Evolutionary conservation across 1,140 invertebrate species (phyloP).

Genomic region (Nixonia krombeini): DNA sequence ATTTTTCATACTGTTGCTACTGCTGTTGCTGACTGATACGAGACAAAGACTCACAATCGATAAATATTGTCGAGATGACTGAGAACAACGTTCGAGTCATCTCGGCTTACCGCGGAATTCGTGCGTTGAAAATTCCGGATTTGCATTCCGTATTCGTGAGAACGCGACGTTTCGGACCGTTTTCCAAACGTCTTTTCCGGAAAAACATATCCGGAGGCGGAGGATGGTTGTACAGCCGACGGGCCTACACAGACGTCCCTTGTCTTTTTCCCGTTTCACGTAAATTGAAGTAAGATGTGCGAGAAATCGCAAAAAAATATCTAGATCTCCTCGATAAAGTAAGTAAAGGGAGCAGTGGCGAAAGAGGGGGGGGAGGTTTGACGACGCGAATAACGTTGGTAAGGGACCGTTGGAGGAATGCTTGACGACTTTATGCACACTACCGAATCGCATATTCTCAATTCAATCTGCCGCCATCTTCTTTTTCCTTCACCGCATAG

Average conservation of each 20-base stretch:
- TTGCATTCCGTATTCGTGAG: constrained; percentile 32
- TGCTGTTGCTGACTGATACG: too few relatives aligned
- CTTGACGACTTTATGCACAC: constrained; percentile 58
- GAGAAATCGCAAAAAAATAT: constrained; percentile 38
- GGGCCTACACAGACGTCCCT: too few relatives aligned
- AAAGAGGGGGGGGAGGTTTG: too few relatives aligned
- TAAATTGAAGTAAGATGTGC: constrained; percentile 23
- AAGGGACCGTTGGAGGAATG: constrained; percentile 21
- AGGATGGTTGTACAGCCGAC: too few relatives aligned
- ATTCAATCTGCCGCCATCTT: constrained; percentile 52
- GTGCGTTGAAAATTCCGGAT: constrained; percentile 12
- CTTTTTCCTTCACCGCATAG: constrained; percentile 24
- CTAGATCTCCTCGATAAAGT: constrained; percentile 11
- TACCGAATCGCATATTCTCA: constrained; percentile 62
- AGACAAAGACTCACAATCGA: too few relatives aligned
- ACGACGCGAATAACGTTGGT: too few relatives aligned
- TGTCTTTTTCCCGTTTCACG: constrained; percentile 2
- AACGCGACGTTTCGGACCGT: too few relatives aligned
- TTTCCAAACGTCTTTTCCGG: too few relatives aligned
- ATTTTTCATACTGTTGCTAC: too few relatives aligned
- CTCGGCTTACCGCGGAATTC: constrained; percentile 21
- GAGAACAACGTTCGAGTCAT: constrained; percentile 40
- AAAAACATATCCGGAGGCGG: too few relatives aligned
- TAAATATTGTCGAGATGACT: too few relatives aligned
- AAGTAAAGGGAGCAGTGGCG: constrained; percentile 1